Evolutionary conservation across 2,797 vertebrate species (phyloP).

Genomic region (Gambelia wislizenii): DNA sequence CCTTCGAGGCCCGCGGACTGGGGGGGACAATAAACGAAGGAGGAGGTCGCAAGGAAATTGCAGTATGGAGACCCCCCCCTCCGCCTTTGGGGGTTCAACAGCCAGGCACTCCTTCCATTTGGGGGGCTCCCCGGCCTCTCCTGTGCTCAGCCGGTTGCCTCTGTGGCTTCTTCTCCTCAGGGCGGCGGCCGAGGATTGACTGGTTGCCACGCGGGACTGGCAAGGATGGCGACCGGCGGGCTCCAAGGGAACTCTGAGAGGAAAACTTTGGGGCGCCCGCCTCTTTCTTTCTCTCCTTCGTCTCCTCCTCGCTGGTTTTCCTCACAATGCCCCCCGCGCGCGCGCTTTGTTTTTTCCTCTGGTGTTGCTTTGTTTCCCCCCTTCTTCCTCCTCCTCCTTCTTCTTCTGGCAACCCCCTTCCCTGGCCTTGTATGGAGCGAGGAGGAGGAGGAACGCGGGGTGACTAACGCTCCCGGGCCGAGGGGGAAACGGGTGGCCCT

Average conservation of each 20-base stretch:
- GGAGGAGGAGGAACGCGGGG: not conserved
- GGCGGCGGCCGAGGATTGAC: not conserved
- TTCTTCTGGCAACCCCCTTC: not conserved
- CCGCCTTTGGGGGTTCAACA: not conserved
- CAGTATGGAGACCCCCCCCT: not conserved
- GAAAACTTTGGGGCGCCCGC: not conserved
- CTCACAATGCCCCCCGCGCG: too few relatives aligned
- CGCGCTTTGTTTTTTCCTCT: not conserved
- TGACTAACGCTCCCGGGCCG: not conserved
- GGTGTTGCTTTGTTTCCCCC: too few relatives aligned
- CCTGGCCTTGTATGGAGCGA: not conserved
- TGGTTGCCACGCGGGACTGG: not conserved
- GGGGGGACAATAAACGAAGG: not conserved
- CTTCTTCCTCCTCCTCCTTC: not conserved
- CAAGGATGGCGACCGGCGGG: not conserved
- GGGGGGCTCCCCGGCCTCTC: not conserved
- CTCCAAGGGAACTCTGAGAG: too few relatives aligned
- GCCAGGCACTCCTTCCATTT: not conserved
- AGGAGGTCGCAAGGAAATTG: not conserved
- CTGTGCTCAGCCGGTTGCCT: not conserved
- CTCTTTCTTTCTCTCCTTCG: not conserved
- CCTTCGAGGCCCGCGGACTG: not conserved
- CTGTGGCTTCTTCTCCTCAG: not conserved
- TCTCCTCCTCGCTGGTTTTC: too few relatives aligned
- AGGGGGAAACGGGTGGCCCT: too few relatives aligned